Percentiles rank a stretch among this genome's conserved stretches.
Evolutionary conservation across 2,113 vertebrate genomes (phyloP).

Genomic region (Hystrix cristata): DNA sequence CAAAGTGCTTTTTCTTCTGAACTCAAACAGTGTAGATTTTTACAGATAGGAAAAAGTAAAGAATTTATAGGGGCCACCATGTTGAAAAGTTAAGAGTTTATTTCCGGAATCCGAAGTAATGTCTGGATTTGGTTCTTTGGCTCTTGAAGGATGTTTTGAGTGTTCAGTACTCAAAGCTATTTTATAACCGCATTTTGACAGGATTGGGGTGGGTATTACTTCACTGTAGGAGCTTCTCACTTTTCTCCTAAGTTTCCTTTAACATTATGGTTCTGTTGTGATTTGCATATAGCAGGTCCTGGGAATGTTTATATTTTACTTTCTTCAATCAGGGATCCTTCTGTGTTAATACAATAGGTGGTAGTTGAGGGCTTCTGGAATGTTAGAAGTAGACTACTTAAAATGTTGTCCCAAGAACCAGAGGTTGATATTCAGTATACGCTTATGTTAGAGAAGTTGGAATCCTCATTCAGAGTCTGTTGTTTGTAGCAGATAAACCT

Average conservation of each 20-base stretch:
- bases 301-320: constrained; percentile 64
- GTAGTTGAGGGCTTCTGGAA: background rate
- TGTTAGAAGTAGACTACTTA: constrained; percentile 47
- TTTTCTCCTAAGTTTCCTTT: constrained; percentile 69
- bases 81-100: constrained; percentile 61
- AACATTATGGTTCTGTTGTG: constrained; percentile 67
- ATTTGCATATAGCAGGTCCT: constrained; percentile 34
- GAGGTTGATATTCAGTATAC: constrained; percentile 5
- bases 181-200: constrained; percentile 55
- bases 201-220: background rate
- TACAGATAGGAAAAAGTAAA: constrained; percentile 59
- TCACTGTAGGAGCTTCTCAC: constrained; percentile 41
- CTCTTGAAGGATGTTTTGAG: constrained; percentile 61
- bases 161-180: constrained; percentile 52
- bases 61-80: constrained; percentile 25
- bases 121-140: constrained; percentile 69
- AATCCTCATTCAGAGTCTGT: background rate
- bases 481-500: constrained; percentile 15
- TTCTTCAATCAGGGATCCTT: constrained; percentile 47
- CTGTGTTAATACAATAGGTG: background rate
- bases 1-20: constrained; percentile 55
- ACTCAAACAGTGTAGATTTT: constrained; percentile 47
- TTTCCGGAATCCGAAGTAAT: constrained; percentile 63
- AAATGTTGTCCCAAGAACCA: background rate
- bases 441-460: constrained; percentile 20